phyloP scores from a whole-genome alignment of 2,888 invertebrate genomes.

The Cloeon dipterum region DNA sequence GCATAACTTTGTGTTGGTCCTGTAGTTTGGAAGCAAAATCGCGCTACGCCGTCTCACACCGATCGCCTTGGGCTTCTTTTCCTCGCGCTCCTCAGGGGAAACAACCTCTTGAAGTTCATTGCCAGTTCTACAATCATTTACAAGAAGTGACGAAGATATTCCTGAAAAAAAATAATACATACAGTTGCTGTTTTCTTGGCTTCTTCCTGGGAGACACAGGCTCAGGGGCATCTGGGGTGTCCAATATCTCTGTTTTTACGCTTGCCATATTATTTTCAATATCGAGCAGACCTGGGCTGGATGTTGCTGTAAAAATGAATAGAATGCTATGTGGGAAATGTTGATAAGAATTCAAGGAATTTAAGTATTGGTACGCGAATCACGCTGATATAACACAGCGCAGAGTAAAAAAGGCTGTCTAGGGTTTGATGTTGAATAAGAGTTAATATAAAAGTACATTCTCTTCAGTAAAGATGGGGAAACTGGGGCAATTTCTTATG shows the following conservation, averaged over 20 bases:
- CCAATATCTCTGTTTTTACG: slow-evolving; percentile 6
- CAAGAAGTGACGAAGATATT: not conserved
- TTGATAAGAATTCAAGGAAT: slow-evolving; percentile 2
- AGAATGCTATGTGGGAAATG: slow-evolving; percentile 6
- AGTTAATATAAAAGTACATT: too few species aligned
- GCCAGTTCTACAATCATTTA: slow-evolving; percentile 20
- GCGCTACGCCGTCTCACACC: slow-evolving; percentile 17
- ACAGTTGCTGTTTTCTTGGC: slow-evolving; percentile 75
- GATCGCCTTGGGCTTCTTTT: too few species aligned
- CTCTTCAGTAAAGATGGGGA: too few species aligned
- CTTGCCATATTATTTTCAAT: too few species aligned
- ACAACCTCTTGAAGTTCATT: slow-evolving; percentile 26
- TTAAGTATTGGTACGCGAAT: too few species aligned
- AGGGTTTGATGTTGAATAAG: not conserved
- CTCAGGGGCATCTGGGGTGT: slow-evolving; percentile 6
- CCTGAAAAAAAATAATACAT: slow-evolving; percentile 15
- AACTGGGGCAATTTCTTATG: too few species aligned
- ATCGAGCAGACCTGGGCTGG: too few species aligned
- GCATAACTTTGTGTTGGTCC: slow-evolving; percentile 44
- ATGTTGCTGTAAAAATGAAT: too few species aligned
- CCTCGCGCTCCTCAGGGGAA: too few species aligned
- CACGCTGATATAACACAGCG: slow-evolving; percentile 1
- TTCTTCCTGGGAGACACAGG: slow-evolving; percentile 62
- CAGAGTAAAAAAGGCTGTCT: not conserved
- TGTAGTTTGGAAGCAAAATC: slow-evolving; percentile 35